A percentile compares a stretch with the other conserved stretches of the same genome.
These are phyloP conservation scores for Heliconius ismenius DNA, from an alignment of 2,888 invertebrate species.

Conservation along the genomic window DNA sequence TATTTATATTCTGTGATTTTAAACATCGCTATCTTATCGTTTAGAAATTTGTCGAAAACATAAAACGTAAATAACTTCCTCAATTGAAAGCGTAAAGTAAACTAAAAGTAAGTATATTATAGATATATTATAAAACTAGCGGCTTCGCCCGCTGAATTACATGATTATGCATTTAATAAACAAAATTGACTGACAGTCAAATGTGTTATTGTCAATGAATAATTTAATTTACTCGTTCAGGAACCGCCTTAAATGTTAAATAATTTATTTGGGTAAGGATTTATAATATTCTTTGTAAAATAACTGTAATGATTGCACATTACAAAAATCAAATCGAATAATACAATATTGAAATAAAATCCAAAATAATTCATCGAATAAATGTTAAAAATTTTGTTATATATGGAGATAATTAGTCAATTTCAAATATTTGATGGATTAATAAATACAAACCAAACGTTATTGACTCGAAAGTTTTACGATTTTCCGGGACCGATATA, in stretches of 20 bases:
- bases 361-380: too few species aligned
- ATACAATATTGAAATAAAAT: too few species aligned
- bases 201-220: too few species aligned
- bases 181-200: background rate
- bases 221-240: too few species aligned
- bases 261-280: too few species aligned
- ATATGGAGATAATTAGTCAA: conserved; percentile 15
- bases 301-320: too few species aligned
- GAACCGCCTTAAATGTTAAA: too few species aligned
- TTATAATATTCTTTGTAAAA: too few species aligned
- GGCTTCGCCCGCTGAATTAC: too few species aligned
- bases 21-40: conserved; percentile 24
- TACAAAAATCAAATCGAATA: too few species aligned
- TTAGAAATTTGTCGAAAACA: conserved; percentile 28
- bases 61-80: conserved; percentile 15
- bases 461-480: conserved; percentile 20
- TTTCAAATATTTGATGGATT: conserved; percentile 15
- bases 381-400: too few species aligned
- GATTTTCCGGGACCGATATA: conserved; percentile 29
- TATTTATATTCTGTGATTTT: conserved; percentile 24
- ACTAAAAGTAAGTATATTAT: background rate
- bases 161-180: too few species aligned
- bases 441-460: conserved; percentile 24
- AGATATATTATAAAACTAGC: background rate
- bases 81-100: background rate